Base-by-base conservation (phyloP, 2,888 invertebrate genomes). In the Schizotus pectinicornis region DNA sequence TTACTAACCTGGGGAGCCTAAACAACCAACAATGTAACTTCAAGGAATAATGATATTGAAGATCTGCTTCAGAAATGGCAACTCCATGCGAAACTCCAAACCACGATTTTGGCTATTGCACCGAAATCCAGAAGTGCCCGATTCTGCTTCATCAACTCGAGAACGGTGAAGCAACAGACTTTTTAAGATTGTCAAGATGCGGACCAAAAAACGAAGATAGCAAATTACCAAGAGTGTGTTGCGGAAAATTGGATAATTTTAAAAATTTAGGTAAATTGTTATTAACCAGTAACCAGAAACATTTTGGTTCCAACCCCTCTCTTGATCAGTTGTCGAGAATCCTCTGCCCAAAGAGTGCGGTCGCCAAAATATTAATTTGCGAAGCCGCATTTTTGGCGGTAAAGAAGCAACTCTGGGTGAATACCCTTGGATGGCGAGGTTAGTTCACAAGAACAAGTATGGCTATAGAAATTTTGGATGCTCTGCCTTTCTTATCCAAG, bases 361-460 rank as follows among this genome's bases (percentile, higher is more conserved):
- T 0, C 59, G 58, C 9, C 76, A 79, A 56, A 70, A 64, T 22
- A n/a, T 66, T 3, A 47, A 55, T 3, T 45, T 69, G 2, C 48
- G 61, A 47, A 62, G 65, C 7, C 68, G 76, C 42, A 78, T 82
- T 54, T 63, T 77, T n/a, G 81, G 80, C 8, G 83, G 83, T 3
- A 70, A 66, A 2, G 74, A 73, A 45, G 81, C 84, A 1, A 60
- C 59, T 0, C 67, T 85, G 9, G 83, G 83, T 39, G 82, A 85
- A 63, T 84, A 82, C 69, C 85, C 85, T 0, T 85, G 85, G 85
- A 68, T 83, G 70, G 81, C 77, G 0, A 71, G 84, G 9, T 73
- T 85, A 33, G 79, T 82, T 47, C 84, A 85, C 67, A 79, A 76
- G 51, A 71, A 70, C 32, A 62, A 60, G 22, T 55, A 70, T 52